Evolutionary conservation across 2,797 vertebrate species (phyloP).

Genomic region (Notolabrus celidotus): DNA sequence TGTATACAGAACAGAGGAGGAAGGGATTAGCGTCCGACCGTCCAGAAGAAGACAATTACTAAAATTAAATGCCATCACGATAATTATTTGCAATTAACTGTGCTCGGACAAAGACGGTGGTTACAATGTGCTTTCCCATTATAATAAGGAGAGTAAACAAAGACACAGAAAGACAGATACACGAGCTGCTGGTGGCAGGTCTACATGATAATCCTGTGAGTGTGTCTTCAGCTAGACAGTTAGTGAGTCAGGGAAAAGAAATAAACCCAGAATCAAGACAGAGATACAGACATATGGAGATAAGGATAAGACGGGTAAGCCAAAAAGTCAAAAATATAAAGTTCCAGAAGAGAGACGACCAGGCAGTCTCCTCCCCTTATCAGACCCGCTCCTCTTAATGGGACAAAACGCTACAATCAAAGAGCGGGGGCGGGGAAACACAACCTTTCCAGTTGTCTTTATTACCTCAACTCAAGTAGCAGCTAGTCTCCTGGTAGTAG

Average conservation of each 20-base stretch:
- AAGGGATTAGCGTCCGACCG: conserved; percentile 71
- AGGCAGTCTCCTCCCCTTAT: conserved; percentile 39
- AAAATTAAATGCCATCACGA: conserved; percentile 81
- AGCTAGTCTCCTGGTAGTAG: conserved; percentile 47
- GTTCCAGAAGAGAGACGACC: conserved; percentile 10
- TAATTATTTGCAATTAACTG: conserved; percentile 83
- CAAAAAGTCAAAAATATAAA: conserved; percentile 34
- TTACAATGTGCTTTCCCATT: conserved; percentile 69
- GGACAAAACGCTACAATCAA: conserved; percentile 63
- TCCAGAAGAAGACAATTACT: conserved; percentile 80
- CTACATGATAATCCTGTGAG: conserved; percentile 57
- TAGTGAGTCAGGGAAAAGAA: conserved; percentile 34
- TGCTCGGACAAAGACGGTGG: conserved; percentile 69
- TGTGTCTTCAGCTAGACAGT: conserved; percentile 34
- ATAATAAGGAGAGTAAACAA: conserved; percentile 72
- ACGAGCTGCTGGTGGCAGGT: conserved; percentile 57
- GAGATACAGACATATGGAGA: conserved; percentile 35
- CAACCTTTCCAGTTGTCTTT: conserved; percentile 60
- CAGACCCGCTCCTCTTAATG: conserved; percentile 55
- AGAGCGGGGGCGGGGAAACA: conserved; percentile 46
- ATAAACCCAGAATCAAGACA: conserved; percentile 23
- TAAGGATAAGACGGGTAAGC: no score
- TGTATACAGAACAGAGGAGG: conserved; percentile 67
- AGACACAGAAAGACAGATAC: conserved; percentile 54
- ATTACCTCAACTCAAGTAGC: conserved; percentile 55